Evolutionary conservation across 1,140 invertebrate species (phyloP).

Genomic region (Helicoverpa armigera): DNA sequence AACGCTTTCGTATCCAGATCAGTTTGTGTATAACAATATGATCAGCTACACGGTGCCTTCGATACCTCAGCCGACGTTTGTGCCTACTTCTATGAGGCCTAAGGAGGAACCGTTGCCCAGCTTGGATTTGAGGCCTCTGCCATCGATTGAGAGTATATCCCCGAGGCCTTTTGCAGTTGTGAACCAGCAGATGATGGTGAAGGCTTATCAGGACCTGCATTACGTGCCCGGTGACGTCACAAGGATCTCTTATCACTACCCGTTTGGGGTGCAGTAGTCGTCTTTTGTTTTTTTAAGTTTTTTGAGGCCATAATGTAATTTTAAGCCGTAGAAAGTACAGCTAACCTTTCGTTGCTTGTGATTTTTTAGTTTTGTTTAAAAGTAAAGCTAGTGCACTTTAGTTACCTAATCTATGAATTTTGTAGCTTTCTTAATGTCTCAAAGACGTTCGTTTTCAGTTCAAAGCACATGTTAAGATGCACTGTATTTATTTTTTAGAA

Average conservation of each 20-base stretch:
- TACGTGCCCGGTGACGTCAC: slow-evolving; percentile 79
- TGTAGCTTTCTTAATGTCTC: background rate
- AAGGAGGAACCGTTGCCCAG: slow-evolving; percentile 75
- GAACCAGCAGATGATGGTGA: slow-evolving; percentile 86
- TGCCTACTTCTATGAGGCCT: slow-evolving; percentile 67
- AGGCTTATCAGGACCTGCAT: slow-evolving; percentile 84
- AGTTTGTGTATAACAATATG: slow-evolving; percentile 81
- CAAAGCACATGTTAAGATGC: background rate
- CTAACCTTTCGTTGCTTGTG: slow-evolving; percentile 35
- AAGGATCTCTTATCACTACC: slow-evolving; percentile 81
- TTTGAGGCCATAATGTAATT: slow-evolving; percentile 36
- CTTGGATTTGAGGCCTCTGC: slow-evolving; percentile 76
- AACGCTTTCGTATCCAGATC: slow-evolving; percentile 73
- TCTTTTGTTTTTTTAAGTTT: slow-evolving; percentile 14
- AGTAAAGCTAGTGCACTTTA: background rate
- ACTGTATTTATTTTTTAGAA: too few relatives aligned
- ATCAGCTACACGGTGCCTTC: slow-evolving; percentile 80
- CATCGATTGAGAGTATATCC: slow-evolving; percentile 82
- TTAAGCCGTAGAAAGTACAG: slow-evolving; percentile 17
- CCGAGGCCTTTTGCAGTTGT: slow-evolving; percentile 81
- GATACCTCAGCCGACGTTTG: slow-evolving; percentile 74
- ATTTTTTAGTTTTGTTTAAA: slow-evolving; percentile 5
- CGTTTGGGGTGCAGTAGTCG: slow-evolving; percentile 78
- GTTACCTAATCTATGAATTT: background rate
- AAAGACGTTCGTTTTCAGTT: too few relatives aligned